Evolutionary conservation across 2,888 invertebrate species (phyloP).

Genomic region (Ormyrus labotus): DNA sequence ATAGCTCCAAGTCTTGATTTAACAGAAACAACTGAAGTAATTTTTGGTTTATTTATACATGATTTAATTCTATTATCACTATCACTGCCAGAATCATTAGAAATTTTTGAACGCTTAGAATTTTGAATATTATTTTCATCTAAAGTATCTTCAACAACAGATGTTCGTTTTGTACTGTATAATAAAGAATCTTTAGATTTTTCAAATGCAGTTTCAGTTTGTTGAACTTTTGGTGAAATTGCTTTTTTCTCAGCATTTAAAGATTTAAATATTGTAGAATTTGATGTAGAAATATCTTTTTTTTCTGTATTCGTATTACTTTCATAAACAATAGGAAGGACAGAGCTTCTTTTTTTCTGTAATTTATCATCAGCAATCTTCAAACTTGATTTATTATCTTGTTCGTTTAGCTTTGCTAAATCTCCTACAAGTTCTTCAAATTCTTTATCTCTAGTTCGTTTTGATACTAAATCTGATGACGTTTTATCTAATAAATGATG

Average conservation of each 20-base stretch:
- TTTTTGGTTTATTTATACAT: conserved; percentile 69
- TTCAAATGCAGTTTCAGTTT: conserved; percentile 28
- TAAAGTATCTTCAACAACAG: conserved; percentile 23
- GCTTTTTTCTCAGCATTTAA: conserved; percentile 25
- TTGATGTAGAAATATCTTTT: conserved; percentile 10
- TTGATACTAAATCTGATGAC: conserved; percentile 10
- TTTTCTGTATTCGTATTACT: conserved; percentile 22
- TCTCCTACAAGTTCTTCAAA: conserved; percentile 57
- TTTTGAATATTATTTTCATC: conserved; percentile 43
- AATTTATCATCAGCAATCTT: conserved; percentile 36
- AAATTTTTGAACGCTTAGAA: conserved; percentile 51
- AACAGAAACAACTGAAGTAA: conserved; percentile 72
- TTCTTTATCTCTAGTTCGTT: conserved; percentile 54
- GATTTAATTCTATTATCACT: conserved; percentile 43
- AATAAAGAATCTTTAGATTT: conserved; percentile 44
- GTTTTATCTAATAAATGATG: neutral
- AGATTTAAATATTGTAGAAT: neutral
- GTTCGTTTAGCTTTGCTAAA: conserved; percentile 53
- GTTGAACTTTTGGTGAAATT: conserved; percentile 10
- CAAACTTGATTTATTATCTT: conserved; percentile 32
- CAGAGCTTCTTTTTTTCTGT: conserved; percentile 15
- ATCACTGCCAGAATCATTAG: conserved; percentile 37
- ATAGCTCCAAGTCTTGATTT: conserved; percentile 67
- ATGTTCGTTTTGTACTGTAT: conserved; percentile 58
- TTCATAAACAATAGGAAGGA: conserved; percentile 9